Percentiles rank a stretch among this genome's conserved stretches.
phyloP scores from a whole-genome alignment of 2,113 vertebrate species.

The Oreochromis niloticus region DNA sequence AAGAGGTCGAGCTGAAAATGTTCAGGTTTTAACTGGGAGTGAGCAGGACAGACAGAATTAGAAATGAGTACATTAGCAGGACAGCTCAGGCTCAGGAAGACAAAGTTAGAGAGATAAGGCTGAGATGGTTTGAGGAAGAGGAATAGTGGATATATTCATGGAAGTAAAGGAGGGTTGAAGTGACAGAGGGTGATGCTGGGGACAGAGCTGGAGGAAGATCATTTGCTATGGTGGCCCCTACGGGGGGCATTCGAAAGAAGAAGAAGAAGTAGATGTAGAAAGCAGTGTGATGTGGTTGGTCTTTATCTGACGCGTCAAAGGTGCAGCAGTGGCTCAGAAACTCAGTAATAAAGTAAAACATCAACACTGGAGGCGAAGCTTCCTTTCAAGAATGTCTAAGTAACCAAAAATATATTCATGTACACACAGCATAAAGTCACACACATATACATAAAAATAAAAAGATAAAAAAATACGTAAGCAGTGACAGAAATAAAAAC shows the following conservation, averaged over 20 bases:
- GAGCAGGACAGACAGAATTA: neutral
- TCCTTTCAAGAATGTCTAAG: neutral
- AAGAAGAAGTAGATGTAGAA: neutral
- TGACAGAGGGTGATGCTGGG: fast-evolving
- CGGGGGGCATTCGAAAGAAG: neutral
- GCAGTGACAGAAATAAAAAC: slow-evolving; percentile 18
- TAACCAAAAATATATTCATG: slow-evolving; percentile 24
- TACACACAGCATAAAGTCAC: neutral
- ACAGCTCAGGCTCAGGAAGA: neutral
- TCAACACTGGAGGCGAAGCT: neutral
- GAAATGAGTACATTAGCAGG: neutral
- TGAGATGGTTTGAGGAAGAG: neutral
- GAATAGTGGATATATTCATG: neutral
- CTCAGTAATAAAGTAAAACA: neutral
- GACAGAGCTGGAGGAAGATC: neutral
- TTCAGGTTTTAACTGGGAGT: neutral
- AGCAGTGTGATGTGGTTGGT: neutral
- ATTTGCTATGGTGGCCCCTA: fast-evolving
- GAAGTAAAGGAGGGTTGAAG: neutral
- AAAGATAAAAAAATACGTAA: neutral
- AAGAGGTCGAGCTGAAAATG: neutral
- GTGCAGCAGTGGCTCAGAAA: neutral
- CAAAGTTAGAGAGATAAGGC: neutral
- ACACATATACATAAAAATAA: neutral
- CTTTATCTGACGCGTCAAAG: neutral